These are phyloP conservation scores for Drosophila nr. medialis DNA, from an alignment of 2,888 invertebrate species.

Conservation along the genomic window DNA sequence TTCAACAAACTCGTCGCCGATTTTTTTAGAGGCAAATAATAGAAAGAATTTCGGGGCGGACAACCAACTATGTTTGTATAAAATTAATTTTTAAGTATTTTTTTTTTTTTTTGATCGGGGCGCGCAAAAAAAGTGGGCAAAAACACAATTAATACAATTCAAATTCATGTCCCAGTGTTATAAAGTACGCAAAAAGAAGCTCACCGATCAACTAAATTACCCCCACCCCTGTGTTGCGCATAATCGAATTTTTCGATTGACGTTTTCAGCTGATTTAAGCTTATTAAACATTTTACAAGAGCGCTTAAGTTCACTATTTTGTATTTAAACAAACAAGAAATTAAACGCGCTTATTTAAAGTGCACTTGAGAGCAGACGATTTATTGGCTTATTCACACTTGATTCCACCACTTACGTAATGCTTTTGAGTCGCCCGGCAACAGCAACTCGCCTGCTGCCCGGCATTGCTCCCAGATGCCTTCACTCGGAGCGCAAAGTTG, in stretches of 20 bases:
- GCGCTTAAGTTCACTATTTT: slow-evolving; percentile 15
- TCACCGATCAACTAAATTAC: background rate
- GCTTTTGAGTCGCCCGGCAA: slow-evolving; percentile 39
- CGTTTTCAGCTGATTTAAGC: slow-evolving; percentile 34
- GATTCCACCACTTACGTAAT: slow-evolving; percentile 61
- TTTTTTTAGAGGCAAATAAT: slow-evolving; percentile 84
- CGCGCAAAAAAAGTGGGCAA: slow-evolving; percentile 79
- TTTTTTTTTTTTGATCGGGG: slow-evolving; percentile 56
- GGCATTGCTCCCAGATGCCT: slow-evolving; percentile 25
- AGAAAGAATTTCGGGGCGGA: background rate
- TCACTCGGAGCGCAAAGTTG: slow-evolving; percentile 86
- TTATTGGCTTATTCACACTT: slow-evolving; percentile 22
- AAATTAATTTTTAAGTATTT: slow-evolving; percentile 57
- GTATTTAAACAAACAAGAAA: slow-evolving; percentile 44
- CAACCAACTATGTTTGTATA: slow-evolving; percentile 24
- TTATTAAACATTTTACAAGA: slow-evolving; percentile 60
- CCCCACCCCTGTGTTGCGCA: background rate
- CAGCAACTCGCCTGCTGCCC: slow-evolving; percentile 15
- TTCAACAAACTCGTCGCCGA: slow-evolving; percentile 91
- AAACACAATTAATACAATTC: background rate
- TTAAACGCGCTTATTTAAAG: slow-evolving; percentile 35
- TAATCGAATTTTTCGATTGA: slow-evolving; percentile 9
- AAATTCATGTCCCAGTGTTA: slow-evolving; percentile 7
- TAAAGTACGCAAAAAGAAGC: slow-evolving; percentile 9
- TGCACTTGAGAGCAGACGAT: slow-evolving; percentile 39